Conservation (phyloP, 2,797 vertebrate species). For the Rhinichthys osculus region DNA sequence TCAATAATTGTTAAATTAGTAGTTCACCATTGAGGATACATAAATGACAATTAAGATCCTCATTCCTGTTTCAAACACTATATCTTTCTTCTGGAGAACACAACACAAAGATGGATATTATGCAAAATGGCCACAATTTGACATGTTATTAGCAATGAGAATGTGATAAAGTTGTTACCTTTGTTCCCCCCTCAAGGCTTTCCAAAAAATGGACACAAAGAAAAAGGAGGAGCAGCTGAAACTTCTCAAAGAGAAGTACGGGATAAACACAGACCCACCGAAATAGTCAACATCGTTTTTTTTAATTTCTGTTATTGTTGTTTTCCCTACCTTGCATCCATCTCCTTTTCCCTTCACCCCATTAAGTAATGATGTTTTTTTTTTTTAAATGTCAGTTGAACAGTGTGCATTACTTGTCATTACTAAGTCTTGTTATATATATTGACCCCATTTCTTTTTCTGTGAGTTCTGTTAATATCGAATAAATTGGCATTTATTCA, state of each 20-base stretch:
- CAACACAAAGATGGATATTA: neutral
- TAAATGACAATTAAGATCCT: neutral
- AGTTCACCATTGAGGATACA: neutral
- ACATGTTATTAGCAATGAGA: neutral
- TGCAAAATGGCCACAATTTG: neutral
- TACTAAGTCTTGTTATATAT: neutral
- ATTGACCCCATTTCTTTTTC: constrained; percentile 7
- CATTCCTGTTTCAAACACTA: neutral
- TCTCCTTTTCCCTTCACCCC: neutral
- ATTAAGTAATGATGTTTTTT: neutral
- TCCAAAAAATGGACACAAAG: constrained; percentile 99
- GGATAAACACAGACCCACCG: constrained; percentile 98
- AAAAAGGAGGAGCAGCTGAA: constrained; percentile 99
- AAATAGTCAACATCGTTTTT: constrained; percentile 78
- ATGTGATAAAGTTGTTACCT: neutral
- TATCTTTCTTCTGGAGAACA: neutral
- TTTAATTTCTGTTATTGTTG: neutral
- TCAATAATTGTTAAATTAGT: too few relatives aligned
- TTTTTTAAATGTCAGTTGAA: neutral
- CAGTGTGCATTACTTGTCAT: neutral
- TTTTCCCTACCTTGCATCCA: neutral
- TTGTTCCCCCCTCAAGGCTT: constrained; percentile 81
- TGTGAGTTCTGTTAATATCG: neutral
- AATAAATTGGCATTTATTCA: constrained; percentile 8
- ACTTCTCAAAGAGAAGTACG: constrained; percentile 98